Evolutionary conservation across 2,888 invertebrate species (phyloP).

Genomic region (Creontiades dilutus): DNA sequence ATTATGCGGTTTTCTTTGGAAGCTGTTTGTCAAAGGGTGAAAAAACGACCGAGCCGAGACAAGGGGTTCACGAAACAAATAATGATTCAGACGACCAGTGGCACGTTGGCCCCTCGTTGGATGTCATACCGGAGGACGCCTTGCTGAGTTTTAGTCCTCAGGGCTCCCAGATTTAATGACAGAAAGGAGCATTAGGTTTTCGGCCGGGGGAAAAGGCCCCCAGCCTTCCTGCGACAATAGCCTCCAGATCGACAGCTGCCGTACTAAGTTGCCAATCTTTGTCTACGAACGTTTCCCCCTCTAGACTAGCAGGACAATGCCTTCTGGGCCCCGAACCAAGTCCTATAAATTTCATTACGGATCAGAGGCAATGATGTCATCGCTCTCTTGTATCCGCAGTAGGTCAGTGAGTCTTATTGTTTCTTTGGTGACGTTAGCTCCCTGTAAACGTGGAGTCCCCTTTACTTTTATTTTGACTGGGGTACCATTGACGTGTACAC

Average conservation of each 20-base stretch:
- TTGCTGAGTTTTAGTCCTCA: constrained; percentile 60
- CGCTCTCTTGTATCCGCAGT: constrained; percentile 17
- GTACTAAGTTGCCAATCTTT: constrained; percentile 72
- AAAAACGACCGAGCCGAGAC: constrained; percentile 19
- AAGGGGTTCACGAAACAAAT: constrained; percentile 41
- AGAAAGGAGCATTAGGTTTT: constrained; percentile 67
- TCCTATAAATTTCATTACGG: constrained; percentile 68
- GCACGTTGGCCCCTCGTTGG: neutral
- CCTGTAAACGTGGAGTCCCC: too few relatives aligned
- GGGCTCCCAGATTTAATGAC: constrained; percentile 60
- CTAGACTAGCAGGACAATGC: constrained; percentile 48
- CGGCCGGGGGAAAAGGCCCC: constrained; percentile 47
- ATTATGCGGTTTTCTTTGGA: constrained; percentile 49
- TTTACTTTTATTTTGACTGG: too few relatives aligned
- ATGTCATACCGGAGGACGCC: constrained; percentile 21
- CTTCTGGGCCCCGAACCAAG: constrained; percentile 56
- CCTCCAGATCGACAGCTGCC: constrained; percentile 71
- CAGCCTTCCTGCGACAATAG: constrained; percentile 67
- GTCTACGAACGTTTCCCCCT: constrained; percentile 64
- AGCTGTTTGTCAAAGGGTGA: constrained; percentile 9
- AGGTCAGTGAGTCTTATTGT: constrained; percentile 54
- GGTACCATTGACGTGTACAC: too few relatives aligned
- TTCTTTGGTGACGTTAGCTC: neutral
- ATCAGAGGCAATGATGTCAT: constrained; percentile 63
- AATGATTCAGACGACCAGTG: constrained; percentile 14